Base-by-base conservation (phyloP, 2,113 vertebrate genomes). In the Aix galericulata region DNA sequence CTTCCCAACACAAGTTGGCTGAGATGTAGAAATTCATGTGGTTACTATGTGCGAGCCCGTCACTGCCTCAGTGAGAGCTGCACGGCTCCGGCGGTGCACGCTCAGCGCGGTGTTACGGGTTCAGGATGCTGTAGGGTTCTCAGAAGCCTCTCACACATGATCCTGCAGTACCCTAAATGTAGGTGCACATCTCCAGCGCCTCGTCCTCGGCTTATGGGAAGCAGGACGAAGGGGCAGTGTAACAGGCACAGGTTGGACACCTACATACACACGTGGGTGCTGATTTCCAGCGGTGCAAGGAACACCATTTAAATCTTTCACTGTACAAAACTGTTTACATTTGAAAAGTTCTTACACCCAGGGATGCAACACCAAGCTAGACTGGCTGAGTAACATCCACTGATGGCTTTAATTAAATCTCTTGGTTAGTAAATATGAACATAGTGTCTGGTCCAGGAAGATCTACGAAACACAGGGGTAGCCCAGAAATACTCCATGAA, bases 331-430 rank as follows among this genome's bases (percentile, higher is more conserved):
- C 42, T 60, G 32, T 7, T 55, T 31, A 55, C 14, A 55, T 55
- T 29, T 53, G 4, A 29, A 29, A 27, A 29, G 29, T 55, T 75
- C 27, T 72, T 38, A 46, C 59, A 81, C 32, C 12, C 0, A 0
- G 74, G 74, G 71, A 93, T 26, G 34, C 42, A 75, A 92, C 86
- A 4, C 1, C 79, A 62, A 62, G 71, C 93, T 69, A 53, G 82
- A 58, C 62, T 68, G 77, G 84, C 89, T 92, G 77, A 50, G 1
- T 22, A 66, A 76, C 72, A 90, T 40, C 85, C 93, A 62, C 95
- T 36, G 91, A 87, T 95, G 95, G 95, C 93, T 95, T 97, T 80
- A 92, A 95, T 95, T 94, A 95, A 92, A 94, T 84, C 87, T 81
- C 64, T 93, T 34, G 74, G 64, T 74, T 75, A 77, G 85, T 52